Conservation (phyloP, 2,888 invertebrate genomes). For the Eupithecia dodoneata region DNA sequence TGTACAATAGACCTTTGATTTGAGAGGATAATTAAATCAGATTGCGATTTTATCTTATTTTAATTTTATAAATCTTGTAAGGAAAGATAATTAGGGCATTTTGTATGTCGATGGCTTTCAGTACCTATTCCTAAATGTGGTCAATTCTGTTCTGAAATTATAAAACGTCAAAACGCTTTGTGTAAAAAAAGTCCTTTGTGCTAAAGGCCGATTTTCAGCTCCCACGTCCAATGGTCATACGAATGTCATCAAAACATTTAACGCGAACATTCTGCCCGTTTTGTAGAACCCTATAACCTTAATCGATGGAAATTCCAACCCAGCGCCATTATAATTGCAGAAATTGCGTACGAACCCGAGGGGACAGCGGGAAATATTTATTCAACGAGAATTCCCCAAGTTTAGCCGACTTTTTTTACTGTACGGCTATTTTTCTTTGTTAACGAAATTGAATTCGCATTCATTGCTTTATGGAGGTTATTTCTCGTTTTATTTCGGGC, state of each 20-base stretch:
- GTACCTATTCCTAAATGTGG: neutral
- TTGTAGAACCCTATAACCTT: conserved; percentile 11
- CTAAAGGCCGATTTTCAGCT: neutral
- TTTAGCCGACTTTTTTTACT: conserved; percentile 47
- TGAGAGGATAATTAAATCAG: conserved; percentile 1
- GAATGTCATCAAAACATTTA: neutral
- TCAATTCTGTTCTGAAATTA: neutral
- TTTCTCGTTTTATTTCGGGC: conserved; percentile 58
- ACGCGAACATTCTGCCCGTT: neutral
- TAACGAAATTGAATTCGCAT: conserved; percentile 73
- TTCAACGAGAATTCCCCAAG: conserved; percentile 40
- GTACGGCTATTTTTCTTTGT: conserved; percentile 67
- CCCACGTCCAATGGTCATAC: conserved; percentile 2
- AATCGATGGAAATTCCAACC: conserved; percentile 32
- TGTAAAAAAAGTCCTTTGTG: neutral
- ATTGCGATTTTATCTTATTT: neutral
- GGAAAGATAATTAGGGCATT: neutral
- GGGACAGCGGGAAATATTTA: conserved; percentile 40
- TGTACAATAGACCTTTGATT: neutral
- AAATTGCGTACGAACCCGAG: conserved; percentile 31
- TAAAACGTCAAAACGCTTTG: neutral
- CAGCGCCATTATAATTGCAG: conserved; percentile 30
- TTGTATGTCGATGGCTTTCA: neutral
- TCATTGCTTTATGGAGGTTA: conserved; percentile 68
- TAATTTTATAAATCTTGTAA: neutral